A percentile compares a stretch with the other conserved stretches of the same genome.
Conservation (phyloP, 2,797 vertebrate species). For the Propithecus deckenii region DNA sequence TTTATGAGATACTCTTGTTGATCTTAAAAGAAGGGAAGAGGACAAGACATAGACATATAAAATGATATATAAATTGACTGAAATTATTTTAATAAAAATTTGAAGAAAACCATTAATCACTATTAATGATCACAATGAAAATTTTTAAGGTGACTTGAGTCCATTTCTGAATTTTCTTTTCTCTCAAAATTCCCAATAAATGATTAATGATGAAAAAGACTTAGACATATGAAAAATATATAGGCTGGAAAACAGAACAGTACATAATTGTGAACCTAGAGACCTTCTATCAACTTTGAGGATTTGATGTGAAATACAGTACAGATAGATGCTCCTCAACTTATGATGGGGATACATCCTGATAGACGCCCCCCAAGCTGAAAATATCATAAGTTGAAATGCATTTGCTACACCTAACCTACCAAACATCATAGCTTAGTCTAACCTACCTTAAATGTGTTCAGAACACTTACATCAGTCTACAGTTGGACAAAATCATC, state of each 20-base stretch:
- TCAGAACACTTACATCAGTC: background rate
- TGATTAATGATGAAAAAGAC: background rate
- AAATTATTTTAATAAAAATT: background rate
- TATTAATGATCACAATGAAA: background rate
- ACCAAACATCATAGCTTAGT: background rate
- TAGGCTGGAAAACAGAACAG: background rate
- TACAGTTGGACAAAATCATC: background rate
- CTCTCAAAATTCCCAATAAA: background rate
- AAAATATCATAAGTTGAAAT: background rate
- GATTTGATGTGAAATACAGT: background rate
- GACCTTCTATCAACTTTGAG: background rate
- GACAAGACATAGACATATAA: background rate
- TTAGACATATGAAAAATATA: background rate
- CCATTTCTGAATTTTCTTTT: background rate
- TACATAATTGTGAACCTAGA: background rate
- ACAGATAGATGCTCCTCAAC: background rate
- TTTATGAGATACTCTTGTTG: background rate
- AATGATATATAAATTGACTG: background rate
- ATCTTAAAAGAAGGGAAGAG: background rate
- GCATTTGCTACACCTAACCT: background rate
- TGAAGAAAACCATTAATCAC: background rate
- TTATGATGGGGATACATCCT: too few species aligned
- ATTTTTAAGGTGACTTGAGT: background rate
- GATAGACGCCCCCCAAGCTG: rapidly evolving
- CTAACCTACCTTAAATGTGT: background rate